phyloP scores from a whole-genome alignment of 2,888 invertebrate genomes.

The Trichopria drosophilae region DNA sequence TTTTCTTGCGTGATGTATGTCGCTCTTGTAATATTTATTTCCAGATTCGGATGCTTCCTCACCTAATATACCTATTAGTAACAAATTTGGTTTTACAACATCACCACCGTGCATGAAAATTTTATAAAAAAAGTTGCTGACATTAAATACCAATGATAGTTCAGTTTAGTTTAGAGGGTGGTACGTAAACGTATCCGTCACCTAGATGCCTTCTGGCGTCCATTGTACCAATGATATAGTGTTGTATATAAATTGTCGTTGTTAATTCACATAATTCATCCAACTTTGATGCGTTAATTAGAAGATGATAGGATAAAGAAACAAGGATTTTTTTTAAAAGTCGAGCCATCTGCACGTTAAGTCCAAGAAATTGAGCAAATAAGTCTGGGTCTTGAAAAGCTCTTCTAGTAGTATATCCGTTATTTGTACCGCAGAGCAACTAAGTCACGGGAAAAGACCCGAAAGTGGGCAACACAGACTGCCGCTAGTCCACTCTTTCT shows the following conservation, averaged over 20 bases:
- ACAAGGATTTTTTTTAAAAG: slow-evolving; percentile 17
- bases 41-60: slow-evolving; percentile 25
- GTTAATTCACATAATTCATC: slow-evolving; percentile 12
- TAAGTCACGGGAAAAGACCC: too few relatives aligned
- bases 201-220: too few relatives aligned
- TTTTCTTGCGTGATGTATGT: slow-evolving; percentile 17
- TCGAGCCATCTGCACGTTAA: slow-evolving; percentile 8
- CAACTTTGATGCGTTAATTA: slow-evolving; percentile 7
- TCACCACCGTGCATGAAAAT: slow-evolving; percentile 17
- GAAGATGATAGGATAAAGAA: slow-evolving; percentile 16
- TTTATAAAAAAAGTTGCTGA: slow-evolving; percentile 14
- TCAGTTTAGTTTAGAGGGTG: too few relatives aligned
- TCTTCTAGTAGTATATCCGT: slow-evolving; percentile 17
- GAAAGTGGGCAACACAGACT: too few relatives aligned
- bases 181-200: too few relatives aligned
- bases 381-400: slow-evolving; percentile 18
- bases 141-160: slow-evolving; percentile 15
- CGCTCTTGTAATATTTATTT: slow-evolving; percentile 18
- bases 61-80: slow-evolving; percentile 17
- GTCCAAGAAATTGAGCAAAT: slow-evolving; percentile 10
- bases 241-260: slow-evolving; percentile 10
- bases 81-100: slow-evolving; percentile 10
- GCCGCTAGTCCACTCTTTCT: too few relatives aligned
- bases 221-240: too few relatives aligned
- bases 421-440: slow-evolving; percentile 21